Base-by-base conservation (phyloP, 2,888 invertebrate genomes). In the Papilio protenor region DNA sequence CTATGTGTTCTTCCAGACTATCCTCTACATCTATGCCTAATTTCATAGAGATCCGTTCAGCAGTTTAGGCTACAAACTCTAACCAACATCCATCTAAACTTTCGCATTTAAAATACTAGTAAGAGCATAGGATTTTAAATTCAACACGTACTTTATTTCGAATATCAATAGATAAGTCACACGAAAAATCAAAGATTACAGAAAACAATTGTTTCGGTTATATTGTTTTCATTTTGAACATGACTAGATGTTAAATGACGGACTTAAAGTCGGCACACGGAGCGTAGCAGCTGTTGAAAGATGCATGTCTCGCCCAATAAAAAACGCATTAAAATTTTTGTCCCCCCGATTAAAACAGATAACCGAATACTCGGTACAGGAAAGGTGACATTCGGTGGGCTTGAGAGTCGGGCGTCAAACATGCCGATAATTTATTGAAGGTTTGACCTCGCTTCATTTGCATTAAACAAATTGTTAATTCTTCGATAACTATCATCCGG, bases 391-490 rank as follows among this genome's bases (percentile, higher is more conserved):
- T 91, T 94, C 94, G 92, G 92, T 90, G 85, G 88, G 89, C 92
- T 93, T 91, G 90, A 92, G 90, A 88, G 87, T 87, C 87, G 83
- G 85, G 88, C 89, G 88, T 90, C 89, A 90, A 92, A 88, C 87
- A 91, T 84, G 84, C 87, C 87, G 87, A 93, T 93, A 94, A 94
- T 92, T 94, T 94, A 94, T 92, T 89, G 91, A 90, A 84, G 86
- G 87, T 88, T 90, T 92, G 91, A 91, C 91, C 91, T 90, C 91
- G 89, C 89, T 90, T 93, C 92, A 94, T 94, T 94, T 94, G 91
- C 92, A 93, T 94, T 94, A 94, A 94, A 94, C 94, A 94, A 94
- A 94, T 94, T 94, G 94, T 94, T 94, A 94, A 94, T 94, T 94
- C 94, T 93, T 93, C 90, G 94, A 94, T 94, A 94, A 89, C 91